These are phyloP conservation scores for Olivierus martensii DNA, from an alignment of 1,140 invertebrate species.

Conservation along the genomic window DNA sequence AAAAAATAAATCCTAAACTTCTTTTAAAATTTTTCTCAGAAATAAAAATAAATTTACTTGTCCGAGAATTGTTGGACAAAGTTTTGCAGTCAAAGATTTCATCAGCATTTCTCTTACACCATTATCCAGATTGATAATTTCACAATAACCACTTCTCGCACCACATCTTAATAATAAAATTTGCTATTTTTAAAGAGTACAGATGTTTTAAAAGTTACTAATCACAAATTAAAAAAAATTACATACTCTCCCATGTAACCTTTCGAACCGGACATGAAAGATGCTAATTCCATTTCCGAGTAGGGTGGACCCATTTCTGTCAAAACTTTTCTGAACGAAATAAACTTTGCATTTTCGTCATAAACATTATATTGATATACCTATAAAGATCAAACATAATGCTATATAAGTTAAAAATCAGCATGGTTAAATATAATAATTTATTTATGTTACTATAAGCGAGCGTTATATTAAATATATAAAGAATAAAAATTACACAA, in stretches of 20 bases:
- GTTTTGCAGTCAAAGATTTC: constrained; percentile 86
- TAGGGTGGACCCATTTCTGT: constrained; percentile 79
- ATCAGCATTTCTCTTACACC: constrained; percentile 68
- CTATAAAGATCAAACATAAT: constrained; percentile 25
- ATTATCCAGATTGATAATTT: constrained; percentile 74
- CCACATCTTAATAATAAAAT: constrained; percentile 47
- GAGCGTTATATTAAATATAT: not conserved
- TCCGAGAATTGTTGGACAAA: constrained; percentile 85
- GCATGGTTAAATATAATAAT: not conserved
- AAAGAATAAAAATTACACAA: not conserved
- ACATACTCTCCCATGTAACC: constrained; percentile 53
- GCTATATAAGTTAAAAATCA: not conserved
- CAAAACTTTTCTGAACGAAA: constrained; percentile 92
- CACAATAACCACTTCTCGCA: constrained; percentile 82
- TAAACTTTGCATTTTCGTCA: constrained; percentile 66
- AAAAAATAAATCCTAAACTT: not conserved
- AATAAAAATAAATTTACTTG: constrained; percentile 37
- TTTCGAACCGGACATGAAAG: constrained; percentile 93
- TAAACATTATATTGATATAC: constrained; percentile 92
- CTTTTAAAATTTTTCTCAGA: not conserved
- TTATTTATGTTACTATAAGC: not conserved
- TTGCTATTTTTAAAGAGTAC: not conserved
- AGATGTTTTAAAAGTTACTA: not conserved
- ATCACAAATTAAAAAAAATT: not conserved
- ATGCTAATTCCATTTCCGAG: constrained; percentile 68